A percentile compares a stretch with the other conserved stretches of the same genome.
Evolutionary conservation across 23 tunicate species (phyloP).

Genomic region (Halocynthia roretzi): DNA sequence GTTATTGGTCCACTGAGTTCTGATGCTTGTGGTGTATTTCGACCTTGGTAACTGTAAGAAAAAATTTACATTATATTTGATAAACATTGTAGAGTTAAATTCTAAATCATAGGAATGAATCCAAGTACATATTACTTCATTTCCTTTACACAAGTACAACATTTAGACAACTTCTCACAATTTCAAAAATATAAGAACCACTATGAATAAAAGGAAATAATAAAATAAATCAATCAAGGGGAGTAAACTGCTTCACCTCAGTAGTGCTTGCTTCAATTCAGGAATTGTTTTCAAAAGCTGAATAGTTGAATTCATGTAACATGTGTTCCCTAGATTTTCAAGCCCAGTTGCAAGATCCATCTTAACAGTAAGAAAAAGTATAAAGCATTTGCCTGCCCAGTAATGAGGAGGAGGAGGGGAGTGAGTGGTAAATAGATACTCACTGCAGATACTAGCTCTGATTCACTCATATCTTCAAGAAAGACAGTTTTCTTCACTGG

Average conservation of each 20-base stretch:
- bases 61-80: too few species aligned
- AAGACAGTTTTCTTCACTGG: conserved; percentile 79
- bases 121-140: not conserved
- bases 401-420: not conserved
- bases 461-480: conserved; percentile 95
- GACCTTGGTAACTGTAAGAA: not conserved
- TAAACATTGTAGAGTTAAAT: too few species aligned
- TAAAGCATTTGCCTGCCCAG: not conserved
- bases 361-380: conserved; percentile 7
- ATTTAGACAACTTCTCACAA: not conserved
- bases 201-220: not conserved
- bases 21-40: not conserved
- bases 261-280: conserved; percentile 65
- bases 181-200: not conserved
- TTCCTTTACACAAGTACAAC: not conserved
- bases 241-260: too few species aligned
- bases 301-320: conserved; percentile 97
- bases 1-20: conserved; percentile 53
- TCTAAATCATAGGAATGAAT: too few species aligned
- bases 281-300: conserved; percentile 87
- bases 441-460: conserved; percentile 78
- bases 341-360: conserved; percentile 77
- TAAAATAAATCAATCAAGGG: not conserved
- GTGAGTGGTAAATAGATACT: conserved; percentile 3
- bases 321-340: conserved; percentile 92